phyloP scores from a whole-genome alignment of 2,797 vertebrate genomes.

The Nasua narica region DNA sequence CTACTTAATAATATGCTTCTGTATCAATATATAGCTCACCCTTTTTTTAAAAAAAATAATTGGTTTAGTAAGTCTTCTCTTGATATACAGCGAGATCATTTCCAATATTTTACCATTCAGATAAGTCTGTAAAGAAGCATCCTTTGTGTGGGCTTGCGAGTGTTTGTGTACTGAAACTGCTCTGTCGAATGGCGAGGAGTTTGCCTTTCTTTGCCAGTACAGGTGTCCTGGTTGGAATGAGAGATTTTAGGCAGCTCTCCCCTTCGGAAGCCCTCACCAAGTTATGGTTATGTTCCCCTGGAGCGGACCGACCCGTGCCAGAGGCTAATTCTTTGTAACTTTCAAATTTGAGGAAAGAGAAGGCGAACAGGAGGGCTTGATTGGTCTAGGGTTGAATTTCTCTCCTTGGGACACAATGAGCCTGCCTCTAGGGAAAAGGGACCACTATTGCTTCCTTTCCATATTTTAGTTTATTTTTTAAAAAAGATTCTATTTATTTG shows the following conservation, averaged over 20 bases:
- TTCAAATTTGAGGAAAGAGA: slow-evolving; percentile 23
- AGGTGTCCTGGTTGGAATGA: neutral
- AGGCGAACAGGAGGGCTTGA: neutral
- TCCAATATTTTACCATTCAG: neutral
- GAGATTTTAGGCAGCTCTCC: neutral
- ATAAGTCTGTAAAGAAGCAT: neutral
- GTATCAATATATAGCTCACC: neutral
- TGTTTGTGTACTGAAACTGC: neutral
- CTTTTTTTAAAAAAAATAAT: neutral
- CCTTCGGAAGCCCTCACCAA: neutral
- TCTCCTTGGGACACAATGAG: neutral
- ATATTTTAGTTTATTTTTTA: neutral
- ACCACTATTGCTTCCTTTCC: neutral
- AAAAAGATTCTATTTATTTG: neutral
- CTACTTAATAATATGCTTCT: neutral
- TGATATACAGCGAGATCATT: neutral
- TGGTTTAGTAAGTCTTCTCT: neutral
- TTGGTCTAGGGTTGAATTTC: neutral
- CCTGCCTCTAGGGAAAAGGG: neutral
- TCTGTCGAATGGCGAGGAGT: neutral
- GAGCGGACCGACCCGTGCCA: neutral
- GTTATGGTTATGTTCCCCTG: neutral
- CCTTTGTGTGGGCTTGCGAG: neutral
- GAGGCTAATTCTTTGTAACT: neutral
- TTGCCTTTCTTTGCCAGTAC: neutral